Base-by-base conservation (phyloP, 2,113 vertebrate species). In the Lampris incognitus region DNA sequence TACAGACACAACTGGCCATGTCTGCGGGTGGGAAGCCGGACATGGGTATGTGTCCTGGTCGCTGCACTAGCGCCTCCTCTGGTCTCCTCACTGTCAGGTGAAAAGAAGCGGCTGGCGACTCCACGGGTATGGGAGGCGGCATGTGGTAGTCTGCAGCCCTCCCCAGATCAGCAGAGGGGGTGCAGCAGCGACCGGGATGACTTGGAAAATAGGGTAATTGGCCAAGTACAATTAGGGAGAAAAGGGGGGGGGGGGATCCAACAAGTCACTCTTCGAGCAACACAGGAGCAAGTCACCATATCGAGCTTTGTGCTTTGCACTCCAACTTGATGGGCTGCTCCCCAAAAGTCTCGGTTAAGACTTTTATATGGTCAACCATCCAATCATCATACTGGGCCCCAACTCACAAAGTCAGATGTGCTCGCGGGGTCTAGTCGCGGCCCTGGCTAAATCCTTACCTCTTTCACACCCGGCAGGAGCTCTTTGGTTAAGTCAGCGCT, bases 401-500 rank as follows among this genome's bases (percentile, higher is more conserved):
- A 66, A 38, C n/a, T 46, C 46, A 10, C 41, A 72, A 54, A 57
- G 3, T 54, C 41, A 67, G 13, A 11, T n/a, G 5, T 1, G 66
- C 41, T 42, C 61, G 13, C 57, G 44, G 40, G 42, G 38, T 37
- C 42, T 38, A 49, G 8, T 37, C 5, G 9, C 49, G 46, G 66
- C 76, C 38, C 6, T 9, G 13, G 40, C 5, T 78, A 74, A 62
- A 66, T 74, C 73, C 1, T 51, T 13, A 3, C 6, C 60, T 44
- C n/a, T 75, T 76, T 74, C n/a, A 75, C 1, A 5, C 48, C 58
- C 71, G n/a, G 50, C 11, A 51, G 44, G 70, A 11, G 38, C 65
- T 74, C 65, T 66, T 13, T 78, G 58, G 63, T 90, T 83, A 88
- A 92, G 76, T 68, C 48, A 5, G 58, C 0, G 13, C 66, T 80